Conservation (phyloP, 2,113 vertebrate species). For the Campylomormyrus numenius region DNA sequence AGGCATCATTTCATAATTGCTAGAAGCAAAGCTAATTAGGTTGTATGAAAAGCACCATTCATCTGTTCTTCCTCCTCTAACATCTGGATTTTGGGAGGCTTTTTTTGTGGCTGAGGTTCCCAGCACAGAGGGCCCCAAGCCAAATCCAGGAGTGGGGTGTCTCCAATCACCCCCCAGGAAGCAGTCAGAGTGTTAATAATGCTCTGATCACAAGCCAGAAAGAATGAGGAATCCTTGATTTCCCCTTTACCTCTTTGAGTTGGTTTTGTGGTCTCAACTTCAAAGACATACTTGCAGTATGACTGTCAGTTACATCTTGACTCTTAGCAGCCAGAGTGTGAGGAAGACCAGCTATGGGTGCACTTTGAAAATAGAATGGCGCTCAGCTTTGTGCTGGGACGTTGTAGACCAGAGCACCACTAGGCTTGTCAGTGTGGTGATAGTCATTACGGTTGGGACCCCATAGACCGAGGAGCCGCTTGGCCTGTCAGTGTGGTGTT, state of each 20-base stretch:
- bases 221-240: not conserved
- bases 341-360: not conserved
- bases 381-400: not conserved
- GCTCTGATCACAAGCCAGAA: constrained; percentile 12
- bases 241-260: not conserved
- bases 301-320: not conserved
- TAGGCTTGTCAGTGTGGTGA: not conserved
- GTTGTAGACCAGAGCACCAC: not conserved
- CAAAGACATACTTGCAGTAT: not conserved
- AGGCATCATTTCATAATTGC: not conserved
- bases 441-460: too few species aligned
- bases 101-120: not conserved
- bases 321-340: not conserved
- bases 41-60: constrained; percentile 9
- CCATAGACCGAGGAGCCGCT: too few species aligned
- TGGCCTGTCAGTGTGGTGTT: not conserved
- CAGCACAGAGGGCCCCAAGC: not conserved
- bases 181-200: constrained; percentile 9
- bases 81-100: not conserved
- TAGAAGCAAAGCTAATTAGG: constrained; percentile 13
- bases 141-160: not conserved
- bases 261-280: not conserved
- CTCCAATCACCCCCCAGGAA: not conserved
- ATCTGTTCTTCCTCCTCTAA: not conserved
- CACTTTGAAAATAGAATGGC: not conserved